These are phyloP conservation scores for Frankliniella intonsa DNA, from an alignment of 2,888 invertebrate genomes.

Conservation along the genomic window DNA sequence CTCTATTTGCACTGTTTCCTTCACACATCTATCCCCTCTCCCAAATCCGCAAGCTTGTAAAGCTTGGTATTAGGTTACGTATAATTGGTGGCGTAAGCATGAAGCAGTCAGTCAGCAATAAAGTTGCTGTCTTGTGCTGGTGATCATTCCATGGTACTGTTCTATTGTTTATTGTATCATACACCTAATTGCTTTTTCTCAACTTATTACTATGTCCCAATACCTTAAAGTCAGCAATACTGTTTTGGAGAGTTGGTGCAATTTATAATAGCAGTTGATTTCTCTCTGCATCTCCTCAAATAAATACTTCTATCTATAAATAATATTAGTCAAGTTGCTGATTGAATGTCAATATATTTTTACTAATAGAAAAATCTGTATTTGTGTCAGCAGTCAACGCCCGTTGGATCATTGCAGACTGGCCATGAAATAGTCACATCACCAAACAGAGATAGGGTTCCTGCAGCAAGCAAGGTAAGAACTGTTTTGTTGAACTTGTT, in stretches of 20 bases:
- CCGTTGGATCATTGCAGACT: slow-evolving; percentile 86
- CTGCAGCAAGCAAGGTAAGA: slow-evolving; percentile 72
- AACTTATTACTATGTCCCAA: background rate
- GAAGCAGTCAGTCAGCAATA: background rate
- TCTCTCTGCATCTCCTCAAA: too few species aligned
- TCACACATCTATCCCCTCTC: too few species aligned
- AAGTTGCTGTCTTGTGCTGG: background rate
- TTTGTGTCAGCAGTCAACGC: slow-evolving; percentile 71
- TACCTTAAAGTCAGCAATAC: background rate
- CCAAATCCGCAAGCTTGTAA: too few species aligned
- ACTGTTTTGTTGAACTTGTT: background rate
- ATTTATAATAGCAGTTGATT: background rate
- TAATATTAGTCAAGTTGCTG: too few species aligned
- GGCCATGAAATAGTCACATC: slow-evolving; percentile 87
- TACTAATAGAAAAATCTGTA: background rate
- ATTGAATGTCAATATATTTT: background rate
- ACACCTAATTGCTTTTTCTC: background rate
- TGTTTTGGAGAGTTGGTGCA: background rate
- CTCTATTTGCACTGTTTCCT: too few species aligned
- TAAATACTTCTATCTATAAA: too few species aligned
- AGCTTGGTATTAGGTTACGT: too few species aligned
- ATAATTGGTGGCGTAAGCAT: background rate
- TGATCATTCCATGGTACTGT: slow-evolving; percentile 30
- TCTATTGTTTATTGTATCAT: background rate
- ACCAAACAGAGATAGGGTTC: slow-evolving; percentile 82